phyloP scores from a whole-genome alignment of 2,888 invertebrate species.

The Oligia strigilis region DNA sequence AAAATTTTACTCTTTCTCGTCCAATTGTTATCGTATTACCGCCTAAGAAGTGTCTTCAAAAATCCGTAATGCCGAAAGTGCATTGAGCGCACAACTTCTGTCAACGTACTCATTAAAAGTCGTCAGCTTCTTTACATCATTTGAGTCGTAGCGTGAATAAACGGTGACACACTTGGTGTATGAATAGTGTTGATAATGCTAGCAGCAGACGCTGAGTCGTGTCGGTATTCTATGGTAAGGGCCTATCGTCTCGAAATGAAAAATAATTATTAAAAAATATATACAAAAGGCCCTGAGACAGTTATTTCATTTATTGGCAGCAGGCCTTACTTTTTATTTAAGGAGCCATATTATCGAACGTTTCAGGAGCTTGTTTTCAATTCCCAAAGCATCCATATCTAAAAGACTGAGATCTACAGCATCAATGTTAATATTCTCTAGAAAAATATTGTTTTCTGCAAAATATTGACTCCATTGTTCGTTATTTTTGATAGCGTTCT shows the following conservation, averaged over 20 bases:
- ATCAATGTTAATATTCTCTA: conserved; percentile 3
- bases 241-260: background rate
- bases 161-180: background rate
- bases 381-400: background rate
- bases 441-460: background rate
- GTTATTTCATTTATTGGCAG: background rate
- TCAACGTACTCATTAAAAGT: background rate
- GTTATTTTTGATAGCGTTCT: background rate
- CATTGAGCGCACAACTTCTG: too few species aligned
- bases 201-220: background rate
- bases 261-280: background rate
- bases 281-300: background rate
- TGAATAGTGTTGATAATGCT: background rate
- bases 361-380: conserved; percentile 4
- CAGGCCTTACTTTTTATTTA: background rate
- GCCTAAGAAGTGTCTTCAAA: background rate
- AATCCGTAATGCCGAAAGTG: background rate
- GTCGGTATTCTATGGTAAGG: background rate
- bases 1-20: background rate
- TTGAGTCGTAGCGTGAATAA: background rate
- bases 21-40: background rate
- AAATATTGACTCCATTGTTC: background rate
- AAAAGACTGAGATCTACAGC: background rate
- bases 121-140: background rate
- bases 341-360: background rate